Conservation (phyloP, 2,888 invertebrate genomes). For the Lysandra coridon region DNA sequence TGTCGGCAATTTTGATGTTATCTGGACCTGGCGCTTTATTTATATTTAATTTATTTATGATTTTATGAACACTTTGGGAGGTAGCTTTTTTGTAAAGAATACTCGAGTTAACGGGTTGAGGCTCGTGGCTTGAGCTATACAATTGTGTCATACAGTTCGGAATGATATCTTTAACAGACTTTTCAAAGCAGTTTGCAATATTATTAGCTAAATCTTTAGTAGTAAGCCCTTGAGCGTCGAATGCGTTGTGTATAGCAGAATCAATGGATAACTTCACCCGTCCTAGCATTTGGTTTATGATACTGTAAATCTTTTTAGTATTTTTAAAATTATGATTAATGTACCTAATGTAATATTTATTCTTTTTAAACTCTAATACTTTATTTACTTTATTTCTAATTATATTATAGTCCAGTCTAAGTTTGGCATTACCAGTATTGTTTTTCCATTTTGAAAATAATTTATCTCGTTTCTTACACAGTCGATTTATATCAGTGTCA, state of each 20-base stretch:
- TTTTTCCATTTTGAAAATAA: constrained; percentile 28
- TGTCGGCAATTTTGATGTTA: constrained; percentile 7
- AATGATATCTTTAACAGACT: constrained; percentile 19
- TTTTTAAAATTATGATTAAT: constrained; percentile 33
- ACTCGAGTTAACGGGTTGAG: neutral
- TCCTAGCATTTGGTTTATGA: constrained; percentile 28
- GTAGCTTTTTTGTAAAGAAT: constrained; percentile 8
- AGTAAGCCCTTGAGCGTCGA: neutral
- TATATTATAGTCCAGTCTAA: constrained; percentile 35
- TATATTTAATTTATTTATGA: constrained; percentile 4
- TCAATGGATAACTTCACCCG: constrained; percentile 21
- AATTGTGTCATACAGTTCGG: constrained; percentile 22
- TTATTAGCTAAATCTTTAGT: neutral
- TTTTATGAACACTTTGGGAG: neutral
- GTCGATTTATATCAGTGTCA: constrained; percentile 8
- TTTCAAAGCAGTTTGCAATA: constrained; percentile 14
- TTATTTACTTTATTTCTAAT: constrained; percentile 34
- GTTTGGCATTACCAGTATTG: constrained; percentile 10
- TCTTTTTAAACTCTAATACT: constrained; percentile 34
- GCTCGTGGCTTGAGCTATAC: neutral
- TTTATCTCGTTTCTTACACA: constrained; percentile 29
- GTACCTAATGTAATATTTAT: constrained; percentile 31
- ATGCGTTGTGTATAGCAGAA: neutral
- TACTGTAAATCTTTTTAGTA: constrained; percentile 33
- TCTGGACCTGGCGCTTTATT: constrained; percentile 27